Conservation (phyloP, 2,113 vertebrate genomes). For the Gavialis gangeticus region DNA sequence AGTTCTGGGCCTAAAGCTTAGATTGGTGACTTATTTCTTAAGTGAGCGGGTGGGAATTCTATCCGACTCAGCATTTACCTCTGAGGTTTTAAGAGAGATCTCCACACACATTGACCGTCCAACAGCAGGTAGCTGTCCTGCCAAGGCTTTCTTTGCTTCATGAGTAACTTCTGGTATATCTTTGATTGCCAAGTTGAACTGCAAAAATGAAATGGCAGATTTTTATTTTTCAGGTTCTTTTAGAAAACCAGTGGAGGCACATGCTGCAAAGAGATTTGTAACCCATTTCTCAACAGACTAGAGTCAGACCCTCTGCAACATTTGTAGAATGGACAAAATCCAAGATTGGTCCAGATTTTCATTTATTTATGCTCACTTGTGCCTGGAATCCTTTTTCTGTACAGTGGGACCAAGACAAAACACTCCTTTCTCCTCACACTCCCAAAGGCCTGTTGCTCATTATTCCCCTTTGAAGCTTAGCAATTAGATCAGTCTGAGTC, state of each 20-base stretch:
- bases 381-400: conserved; percentile 8
- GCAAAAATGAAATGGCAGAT: conserved; percentile 44
- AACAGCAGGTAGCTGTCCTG: conserved; percentile 93
- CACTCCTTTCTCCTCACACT: background rate
- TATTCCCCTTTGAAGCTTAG: background rate
- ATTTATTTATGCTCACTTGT: background rate
- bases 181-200: conserved; percentile 99
- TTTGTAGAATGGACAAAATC: conserved; percentile 43
- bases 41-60: background rate
- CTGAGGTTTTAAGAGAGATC: conserved; percentile 98
- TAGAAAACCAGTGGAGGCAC: background rate
- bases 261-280: background rate
- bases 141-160: conserved; percentile 98
- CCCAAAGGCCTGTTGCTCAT: background rate
- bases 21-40: background rate
- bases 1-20: background rate
- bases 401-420: background rate
- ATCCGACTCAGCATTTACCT: conserved; percentile 82
- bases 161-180: conserved; percentile 99
- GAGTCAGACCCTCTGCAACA: background rate
- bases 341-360: conserved; percentile 1
- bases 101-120: conserved; percentile 99
- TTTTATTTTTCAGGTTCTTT: conserved; percentile 7
- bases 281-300: background rate
- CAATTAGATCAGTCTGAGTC: background rate